Evolutionary conservation across 2,888 invertebrate species (phyloP), one percentile per base, ranked within the genome.

Genomic region (Sphaerophoria taeniata): DNA sequence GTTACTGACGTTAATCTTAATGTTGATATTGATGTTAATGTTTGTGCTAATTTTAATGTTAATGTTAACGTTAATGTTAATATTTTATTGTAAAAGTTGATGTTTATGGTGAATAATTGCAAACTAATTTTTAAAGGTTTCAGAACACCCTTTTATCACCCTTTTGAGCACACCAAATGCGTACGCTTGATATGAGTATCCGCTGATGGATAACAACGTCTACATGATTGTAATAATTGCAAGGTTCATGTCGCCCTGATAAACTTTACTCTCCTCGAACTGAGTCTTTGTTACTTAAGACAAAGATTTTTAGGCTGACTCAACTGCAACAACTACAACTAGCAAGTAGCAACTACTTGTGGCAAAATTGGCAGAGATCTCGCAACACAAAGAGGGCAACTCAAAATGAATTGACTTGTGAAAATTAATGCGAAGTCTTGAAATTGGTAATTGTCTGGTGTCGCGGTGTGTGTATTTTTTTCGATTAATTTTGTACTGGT

Each of bases 391-490:
- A 61, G 45, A 45, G 61, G 60, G 56, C n/a, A 65, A 51, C 63
- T 65, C 63, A 76, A 84, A 84, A 76, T 80, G 79, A 85, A 85
- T 85, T 85, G 80, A 85, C 65, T 85, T 85, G 75, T 80, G 84
- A 75, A 85, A 85, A 67, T 67, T 75, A 45, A 72, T 72, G 71
- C 72, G 75, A 75, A 67, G 80, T 85, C 76, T 85, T 75, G 39
- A 80, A 45, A 84, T 75, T 75, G 84, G 61, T 72, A 80, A 80
- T 80, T 85, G 76, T 49, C 49, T 60, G 65, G 6, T 9, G 24
- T 24, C 24, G 24, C 24, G 24, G 24, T 24, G 24, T 24, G 24
- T 24, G 24, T 65, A 34, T 65, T 4, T 31, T n/a, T 31, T 67
- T 58, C 9, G 39, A 7, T 2, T 39, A 9, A 7, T 39, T 6